These are phyloP conservation scores for Drosophila peninsularis DNA, from an alignment of 2,888 invertebrate species.

Conservation along the genomic window DNA sequence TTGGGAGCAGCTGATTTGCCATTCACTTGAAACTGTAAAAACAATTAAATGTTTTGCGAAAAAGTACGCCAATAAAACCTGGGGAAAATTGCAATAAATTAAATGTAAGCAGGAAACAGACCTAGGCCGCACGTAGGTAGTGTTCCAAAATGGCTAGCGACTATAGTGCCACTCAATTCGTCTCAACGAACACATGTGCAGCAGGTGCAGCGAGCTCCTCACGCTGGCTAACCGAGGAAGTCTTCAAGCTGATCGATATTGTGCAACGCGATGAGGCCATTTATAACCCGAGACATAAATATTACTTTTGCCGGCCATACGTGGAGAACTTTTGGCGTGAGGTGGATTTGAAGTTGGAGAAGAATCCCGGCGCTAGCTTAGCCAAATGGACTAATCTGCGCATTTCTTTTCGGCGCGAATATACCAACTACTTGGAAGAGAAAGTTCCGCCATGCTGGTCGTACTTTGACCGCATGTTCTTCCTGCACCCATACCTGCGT, in stretches of 20 bases:
- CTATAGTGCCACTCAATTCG: slow-evolving; percentile 55
- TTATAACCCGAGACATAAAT: slow-evolving; percentile 83
- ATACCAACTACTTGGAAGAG: slow-evolving; percentile 81
- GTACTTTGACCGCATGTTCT: slow-evolving; percentile 84
- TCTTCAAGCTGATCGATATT: slow-evolving; percentile 83
- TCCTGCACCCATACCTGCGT: slow-evolving; percentile 82
- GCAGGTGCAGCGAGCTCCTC: slow-evolving; percentile 67
- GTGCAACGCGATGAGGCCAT: slow-evolving; percentile 83
- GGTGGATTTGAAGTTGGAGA: slow-evolving; percentile 82
- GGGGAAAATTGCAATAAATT: slow-evolving; percentile 22
- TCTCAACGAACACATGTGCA: slow-evolving; percentile 53
- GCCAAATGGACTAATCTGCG: slow-evolving; percentile 84
- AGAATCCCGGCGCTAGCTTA: slow-evolving; percentile 83
- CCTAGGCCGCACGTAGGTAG: slow-evolving; percentile 1
- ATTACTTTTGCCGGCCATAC: slow-evolving; percentile 84
- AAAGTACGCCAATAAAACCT: slow-evolving; percentile 46
- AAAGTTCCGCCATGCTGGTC: slow-evolving; percentile 83
- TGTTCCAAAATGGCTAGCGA: slow-evolving; percentile 57
- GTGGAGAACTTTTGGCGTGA: slow-evolving; percentile 84
- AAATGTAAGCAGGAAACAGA: slow-evolving; percentile 18
- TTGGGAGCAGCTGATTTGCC: slow-evolving; percentile 51
- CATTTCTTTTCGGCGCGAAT: slow-evolving; percentile 83
- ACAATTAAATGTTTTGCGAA: slow-evolving; percentile 63
- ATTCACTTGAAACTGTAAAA: slow-evolving; percentile 42
- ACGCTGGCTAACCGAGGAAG: slow-evolving; percentile 83